Percentiles rank a stretch among this genome's conserved stretches.
These are phyloP conservation scores for Tupaia chinensis DNA, from an alignment of 2,113 vertebrate genomes.

Conservation along the genomic window DNA sequence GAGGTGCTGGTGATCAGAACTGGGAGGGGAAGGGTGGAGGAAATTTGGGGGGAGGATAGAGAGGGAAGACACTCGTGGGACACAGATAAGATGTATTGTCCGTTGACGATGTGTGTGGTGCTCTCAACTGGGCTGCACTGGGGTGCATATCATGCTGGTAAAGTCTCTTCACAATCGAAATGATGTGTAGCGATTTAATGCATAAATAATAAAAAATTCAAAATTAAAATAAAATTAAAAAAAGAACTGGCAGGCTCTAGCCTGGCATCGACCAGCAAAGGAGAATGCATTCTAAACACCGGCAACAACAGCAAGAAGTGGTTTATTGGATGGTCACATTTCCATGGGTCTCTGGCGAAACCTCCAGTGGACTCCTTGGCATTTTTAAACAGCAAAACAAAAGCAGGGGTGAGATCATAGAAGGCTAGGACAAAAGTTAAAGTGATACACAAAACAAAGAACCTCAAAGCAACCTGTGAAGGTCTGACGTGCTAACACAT, in stretches of 20 bases:
- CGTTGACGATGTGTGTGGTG: too few relatives aligned
- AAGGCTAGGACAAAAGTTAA: neutral
- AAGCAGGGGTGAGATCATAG: neutral
- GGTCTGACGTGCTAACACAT: neutral
- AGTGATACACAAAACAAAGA: neutral
- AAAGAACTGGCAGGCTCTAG: neutral
- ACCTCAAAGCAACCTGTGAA: neutral
- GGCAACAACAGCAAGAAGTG: neutral
- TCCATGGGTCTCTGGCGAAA: neutral
- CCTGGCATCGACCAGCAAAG: neutral
- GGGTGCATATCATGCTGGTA: too few relatives aligned
- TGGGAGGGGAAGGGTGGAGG: too few relatives aligned
- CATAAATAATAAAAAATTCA: too few relatives aligned
- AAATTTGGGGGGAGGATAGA: too few relatives aligned
- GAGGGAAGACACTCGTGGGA: too few relatives aligned
- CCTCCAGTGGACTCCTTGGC: neutral
- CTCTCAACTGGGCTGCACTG: too few relatives aligned
- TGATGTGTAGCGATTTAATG: too few relatives aligned
- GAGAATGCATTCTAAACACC: conserved; percentile 33
- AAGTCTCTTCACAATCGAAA: too few relatives aligned
- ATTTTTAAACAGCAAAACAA: conserved; percentile 35
- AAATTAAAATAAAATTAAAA: too few relatives aligned
- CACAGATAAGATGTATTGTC: too few relatives aligned
- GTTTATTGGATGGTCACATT: neutral
- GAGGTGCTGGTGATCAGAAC: neutral